Evolutionary conservation across 1,140 invertebrate genomes (phyloP), one percentile per base, ranked within the genome.

Genomic region (Macrobrachium nipponense): DNA sequence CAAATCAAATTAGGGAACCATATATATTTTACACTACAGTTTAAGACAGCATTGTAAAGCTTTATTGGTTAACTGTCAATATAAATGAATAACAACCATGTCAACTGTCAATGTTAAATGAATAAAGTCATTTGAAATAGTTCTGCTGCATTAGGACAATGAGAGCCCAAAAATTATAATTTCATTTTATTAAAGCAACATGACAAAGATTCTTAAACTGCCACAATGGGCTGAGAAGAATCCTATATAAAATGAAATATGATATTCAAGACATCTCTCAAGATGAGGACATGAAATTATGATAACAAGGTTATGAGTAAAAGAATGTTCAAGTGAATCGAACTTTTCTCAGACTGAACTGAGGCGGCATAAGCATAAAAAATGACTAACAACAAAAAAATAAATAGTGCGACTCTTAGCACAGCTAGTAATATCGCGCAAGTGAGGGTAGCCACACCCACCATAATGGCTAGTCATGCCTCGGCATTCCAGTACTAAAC

Each of bases 101-200:
- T n/a, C n/a, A 36, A 36, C 27, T 36, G 27, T 36, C 27, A 36
- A 36, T 36, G 27, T 36, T 1, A 36, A 36, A 36, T 36, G 27
- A 36, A 36, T 36, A 36, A n/a, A 1, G 4, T 36, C 27, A 36
- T 36, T 36, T 4, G 27, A 36, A n/a, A n/a, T n/a, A n/a, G n/a
- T n/a, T n/a, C n/a, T n/a, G n/a, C n/a, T 36, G 27, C 27, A 36
- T 36, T 36, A 36, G 27, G 27, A 36, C 4, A 36, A 36, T 36
- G 27, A 36, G 3, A 51, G 51, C 8, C 12, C 8, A 10, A 2
- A 51, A 51, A 5, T 51, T 10, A 51, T 51, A 5, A 51, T 51
- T 51, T 12, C 51, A 77, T 73, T 86, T 86, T 86, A 86, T 80
- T 86, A 86, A 86, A 86, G 84, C 84, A 86, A 86, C 77, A 86